Conservation (phyloP, 2,888 invertebrate species). For the Thelaira solivaga region DNA sequence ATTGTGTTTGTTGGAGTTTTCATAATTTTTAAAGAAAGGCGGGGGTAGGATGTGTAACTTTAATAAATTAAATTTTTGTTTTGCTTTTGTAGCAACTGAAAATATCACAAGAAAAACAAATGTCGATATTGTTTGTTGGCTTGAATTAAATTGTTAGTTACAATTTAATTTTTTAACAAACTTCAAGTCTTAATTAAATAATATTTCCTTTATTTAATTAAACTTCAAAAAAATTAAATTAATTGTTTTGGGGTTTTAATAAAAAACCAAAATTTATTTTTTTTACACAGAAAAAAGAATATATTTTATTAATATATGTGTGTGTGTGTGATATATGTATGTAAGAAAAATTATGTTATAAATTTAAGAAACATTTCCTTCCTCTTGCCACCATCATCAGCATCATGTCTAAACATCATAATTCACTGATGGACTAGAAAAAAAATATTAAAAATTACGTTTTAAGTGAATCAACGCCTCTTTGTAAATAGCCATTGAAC, state of each 20-base stretch:
- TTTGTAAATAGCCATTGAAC: conserved; percentile 28
- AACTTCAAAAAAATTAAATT: background rate
- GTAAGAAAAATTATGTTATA: conserved; percentile 48
- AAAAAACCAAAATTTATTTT: background rate
- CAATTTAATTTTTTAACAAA: conserved; percentile 26
- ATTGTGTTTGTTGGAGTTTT: conserved; percentile 6
- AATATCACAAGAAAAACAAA: conserved; percentile 12
- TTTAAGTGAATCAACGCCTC: conserved; percentile 63
- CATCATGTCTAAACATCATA: conserved; percentile 38
- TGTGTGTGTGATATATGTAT: too few relatives aligned
- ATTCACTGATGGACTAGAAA: conserved; percentile 37
- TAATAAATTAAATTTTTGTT: conserved; percentile 22
- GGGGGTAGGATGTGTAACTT: too few relatives aligned
- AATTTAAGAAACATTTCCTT: conserved; percentile 41
- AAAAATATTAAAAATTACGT: conserved; percentile 44
- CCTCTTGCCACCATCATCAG: conserved; percentile 11
- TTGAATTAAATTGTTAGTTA: conserved; percentile 22
- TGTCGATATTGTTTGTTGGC: conserved; percentile 7
- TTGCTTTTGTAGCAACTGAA: background rate
- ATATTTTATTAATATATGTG: too few relatives aligned
- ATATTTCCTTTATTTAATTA: conserved; percentile 24
- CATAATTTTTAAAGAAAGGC: background rate
- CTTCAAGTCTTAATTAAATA: conserved; percentile 22
- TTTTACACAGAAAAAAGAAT: too few relatives aligned
- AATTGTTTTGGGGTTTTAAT: background rate